Evolutionary conservation across 1,140 invertebrate species (phyloP).

Genomic region (Oppia nitens): DNA sequence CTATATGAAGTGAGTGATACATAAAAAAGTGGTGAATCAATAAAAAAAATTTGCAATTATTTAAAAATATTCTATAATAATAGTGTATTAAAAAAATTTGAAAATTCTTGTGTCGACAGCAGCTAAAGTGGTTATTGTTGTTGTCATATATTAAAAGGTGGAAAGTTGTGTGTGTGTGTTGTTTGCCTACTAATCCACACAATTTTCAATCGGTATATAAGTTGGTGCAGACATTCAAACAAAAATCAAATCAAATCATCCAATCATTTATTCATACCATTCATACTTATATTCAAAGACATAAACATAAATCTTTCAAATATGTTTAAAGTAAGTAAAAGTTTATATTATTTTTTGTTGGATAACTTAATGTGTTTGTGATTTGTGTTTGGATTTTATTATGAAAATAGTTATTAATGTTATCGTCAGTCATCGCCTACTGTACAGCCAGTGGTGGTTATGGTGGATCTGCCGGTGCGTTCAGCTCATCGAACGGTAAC

Average conservation of each 20-base stretch:
- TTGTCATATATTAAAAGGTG: too few species aligned
- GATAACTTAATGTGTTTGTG: too few species aligned
- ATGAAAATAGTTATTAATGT: background rate
- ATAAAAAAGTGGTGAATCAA: background rate
- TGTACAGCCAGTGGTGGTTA: background rate
- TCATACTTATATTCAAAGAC: background rate
- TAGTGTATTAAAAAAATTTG: background rate
- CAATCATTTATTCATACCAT: background rate
- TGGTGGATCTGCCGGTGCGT: background rate
- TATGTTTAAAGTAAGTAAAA: background rate
- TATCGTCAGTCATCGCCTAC: background rate
- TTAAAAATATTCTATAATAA: background rate
- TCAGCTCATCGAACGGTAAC: background rate
- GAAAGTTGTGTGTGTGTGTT: too few species aligned
- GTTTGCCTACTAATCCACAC: too few species aligned
- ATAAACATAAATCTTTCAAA: background rate
- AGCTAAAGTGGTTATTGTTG: background rate
- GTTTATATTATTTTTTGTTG: background rate
- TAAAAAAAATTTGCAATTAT: background rate
- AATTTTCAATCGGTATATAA: too few species aligned
- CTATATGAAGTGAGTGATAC: background rate
- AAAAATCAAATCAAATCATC: background rate
- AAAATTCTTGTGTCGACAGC: background rate
- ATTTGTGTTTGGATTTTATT: too few species aligned
- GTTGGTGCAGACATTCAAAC: too few species aligned